A percentile compares a stretch with the other conserved stretches of the same genome.
Conservation (phyloP, 2,888 invertebrate species). For the Hesperia comma region DNA sequence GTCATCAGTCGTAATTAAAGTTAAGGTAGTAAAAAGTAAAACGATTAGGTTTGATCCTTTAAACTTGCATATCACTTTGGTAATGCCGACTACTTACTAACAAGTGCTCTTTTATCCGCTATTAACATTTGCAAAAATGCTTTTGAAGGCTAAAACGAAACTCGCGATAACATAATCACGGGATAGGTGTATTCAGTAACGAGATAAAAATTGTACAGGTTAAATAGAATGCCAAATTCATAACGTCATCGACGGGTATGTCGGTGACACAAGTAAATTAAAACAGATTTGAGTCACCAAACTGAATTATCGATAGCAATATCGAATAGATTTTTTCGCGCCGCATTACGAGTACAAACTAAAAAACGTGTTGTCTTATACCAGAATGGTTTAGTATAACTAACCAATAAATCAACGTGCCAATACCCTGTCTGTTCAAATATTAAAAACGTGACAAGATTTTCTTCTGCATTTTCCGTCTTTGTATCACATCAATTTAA, state of each 20-base stretch:
- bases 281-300: constrained; percentile 1
- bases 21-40: too few relatives aligned
- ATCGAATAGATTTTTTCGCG: not conserved
- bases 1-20: too few relatives aligned
- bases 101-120: too few relatives aligned
- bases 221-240: not conserved
- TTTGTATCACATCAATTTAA: constrained; percentile 1
- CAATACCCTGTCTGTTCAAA: constrained; percentile 56
- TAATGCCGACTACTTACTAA: too few relatives aligned
- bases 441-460: constrained; percentile 67
- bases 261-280: not conserved
- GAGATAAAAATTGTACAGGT: not conserved
- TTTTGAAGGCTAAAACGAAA: too few relatives aligned
- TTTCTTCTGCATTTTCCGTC: constrained; percentile 7
- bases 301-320: constrained; percentile 1
- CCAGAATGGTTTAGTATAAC: constrained; percentile 44
- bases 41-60: too few relatives aligned
- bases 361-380: constrained; percentile 17
- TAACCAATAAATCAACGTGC: constrained; percentile 65
- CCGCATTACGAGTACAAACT: not conserved
- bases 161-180: too few relatives aligned
- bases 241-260: not conserved
- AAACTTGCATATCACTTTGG: too few relatives aligned
- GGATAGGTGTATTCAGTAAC: not conserved
- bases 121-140: too few relatives aligned